Evolutionary conservation across 2,113 vertebrate species (phyloP).

Genomic region (Falcunculus frontatus): DNA sequence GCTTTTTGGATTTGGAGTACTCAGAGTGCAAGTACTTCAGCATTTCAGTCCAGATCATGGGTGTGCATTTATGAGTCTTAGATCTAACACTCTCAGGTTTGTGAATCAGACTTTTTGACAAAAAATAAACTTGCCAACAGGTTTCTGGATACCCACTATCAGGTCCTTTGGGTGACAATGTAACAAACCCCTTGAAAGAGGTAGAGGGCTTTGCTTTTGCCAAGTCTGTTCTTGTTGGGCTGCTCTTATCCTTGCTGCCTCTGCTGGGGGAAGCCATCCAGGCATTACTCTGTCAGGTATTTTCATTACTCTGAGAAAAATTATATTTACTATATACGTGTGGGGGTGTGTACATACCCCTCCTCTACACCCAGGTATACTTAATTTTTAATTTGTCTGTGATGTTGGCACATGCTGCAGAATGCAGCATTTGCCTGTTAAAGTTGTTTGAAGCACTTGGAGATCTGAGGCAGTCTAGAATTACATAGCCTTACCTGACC

Average conservation of each 20-base stretch:
- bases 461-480: background rate
- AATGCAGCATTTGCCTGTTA: background rate
- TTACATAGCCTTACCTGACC: accelerated
- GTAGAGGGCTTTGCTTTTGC: background rate
- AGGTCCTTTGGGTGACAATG: background rate
- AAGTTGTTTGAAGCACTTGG: background rate
- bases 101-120: background rate
- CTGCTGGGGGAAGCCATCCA: background rate
- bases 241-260: background rate
- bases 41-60: background rate
- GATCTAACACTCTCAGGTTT: background rate
- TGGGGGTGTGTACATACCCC: background rate
- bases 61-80: background rate
- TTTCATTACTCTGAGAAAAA: background rate
- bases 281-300: background rate
- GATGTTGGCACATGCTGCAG: background rate
- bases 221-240: background rate
- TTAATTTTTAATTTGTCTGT: background rate
- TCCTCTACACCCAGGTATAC: background rate
- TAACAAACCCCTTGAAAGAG: background rate
- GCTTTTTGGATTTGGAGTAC: background rate
- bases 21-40: background rate
- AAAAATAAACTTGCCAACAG: background rate
- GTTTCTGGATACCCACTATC: background rate
- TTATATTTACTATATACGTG: accelerated